Base-by-base conservation (phyloP, 2,888 invertebrate genomes). In the Cheilosia soror region DNA sequence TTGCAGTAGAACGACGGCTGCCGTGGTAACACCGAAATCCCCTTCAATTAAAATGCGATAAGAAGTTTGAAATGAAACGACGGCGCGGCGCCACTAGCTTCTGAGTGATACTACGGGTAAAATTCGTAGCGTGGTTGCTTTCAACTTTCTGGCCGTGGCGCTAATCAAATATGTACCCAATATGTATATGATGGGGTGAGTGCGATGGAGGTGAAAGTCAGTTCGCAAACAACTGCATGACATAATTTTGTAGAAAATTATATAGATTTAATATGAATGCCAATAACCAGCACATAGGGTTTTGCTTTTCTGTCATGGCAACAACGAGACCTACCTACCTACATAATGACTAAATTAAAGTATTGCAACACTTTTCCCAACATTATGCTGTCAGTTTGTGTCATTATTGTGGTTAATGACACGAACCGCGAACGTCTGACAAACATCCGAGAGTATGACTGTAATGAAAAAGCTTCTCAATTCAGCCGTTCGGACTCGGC, bases 1-100 rank as follows among this genome's bases (percentile, higher is more conserved):
- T 57, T 71, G 55, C 57, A 62, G 68, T 37, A 31, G 25, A 68
- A 33, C 53, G 29, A 31, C 55, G 27, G 53, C 44, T 69, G 69
- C 77, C 77, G 37, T 77, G 69, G 77, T 31, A 69, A 77, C 77
- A 29, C 27, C 40, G 49, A 63, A 69, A 78, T 49, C 62, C 63
- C 55, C 69, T 55, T 78, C 69, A 71, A 78, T 78, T 78, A 57
- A 78, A 78, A 69, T 62, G 55, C 69, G 55, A 69, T 69, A 78
- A 76, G 60, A 76, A 57, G 63, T 78, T 63, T 20, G 33, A 63
- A 69, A 69, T 47, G 55, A 15, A 63, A 42, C 40, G 69, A 25
- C 25, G 20, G 42, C 13, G 37, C 47, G 69, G 62, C 77, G 55
- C 69, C 44, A 60, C 25, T 42, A 33, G 20, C 37, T 63, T 47